phyloP scores from a whole-genome alignment of 2,113 vertebrate species.

The Pomatorhinus ruficollis region DNA sequence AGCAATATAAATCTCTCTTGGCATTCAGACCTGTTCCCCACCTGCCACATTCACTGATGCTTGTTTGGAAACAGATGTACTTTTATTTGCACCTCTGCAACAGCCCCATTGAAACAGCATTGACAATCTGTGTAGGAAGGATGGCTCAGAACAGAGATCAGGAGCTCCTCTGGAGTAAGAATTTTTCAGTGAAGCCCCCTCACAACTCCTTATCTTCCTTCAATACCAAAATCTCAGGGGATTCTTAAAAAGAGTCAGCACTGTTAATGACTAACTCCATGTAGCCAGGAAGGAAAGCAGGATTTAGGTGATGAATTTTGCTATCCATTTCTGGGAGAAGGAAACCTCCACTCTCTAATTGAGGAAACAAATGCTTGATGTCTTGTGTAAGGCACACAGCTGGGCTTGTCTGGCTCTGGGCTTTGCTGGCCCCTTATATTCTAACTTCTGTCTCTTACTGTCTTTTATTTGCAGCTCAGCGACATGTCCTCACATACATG shows the following conservation, averaged over 20 bases:
- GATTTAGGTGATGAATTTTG: background rate
- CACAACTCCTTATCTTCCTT: background rate
- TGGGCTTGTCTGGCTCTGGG: background rate
- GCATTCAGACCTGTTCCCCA: background rate
- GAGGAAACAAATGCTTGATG: background rate
- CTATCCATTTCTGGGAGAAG: background rate
- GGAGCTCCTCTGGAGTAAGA: background rate
- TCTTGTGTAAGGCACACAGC: background rate
- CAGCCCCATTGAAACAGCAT: accelerated
- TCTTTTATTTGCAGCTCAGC: constrained; percentile 81
- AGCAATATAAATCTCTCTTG: background rate
- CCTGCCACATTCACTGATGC: background rate
- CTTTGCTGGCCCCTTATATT: background rate
- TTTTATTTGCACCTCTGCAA: background rate
- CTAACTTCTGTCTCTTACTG: constrained; percentile 25
- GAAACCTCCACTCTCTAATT: background rate
- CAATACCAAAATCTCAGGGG: background rate
- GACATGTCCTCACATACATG: constrained; percentile 90
- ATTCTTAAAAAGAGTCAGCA: background rate
- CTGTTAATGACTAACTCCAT: background rate
- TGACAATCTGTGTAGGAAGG: background rate
- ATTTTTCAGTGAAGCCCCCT: background rate
- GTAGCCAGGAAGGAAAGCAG: background rate
- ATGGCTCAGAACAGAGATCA: background rate
- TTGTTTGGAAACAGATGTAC: background rate